These are phyloP conservation scores for Lasioglossum pauxillum DNA, from an alignment of 2,888 invertebrate species.

Conservation along the genomic window DNA sequence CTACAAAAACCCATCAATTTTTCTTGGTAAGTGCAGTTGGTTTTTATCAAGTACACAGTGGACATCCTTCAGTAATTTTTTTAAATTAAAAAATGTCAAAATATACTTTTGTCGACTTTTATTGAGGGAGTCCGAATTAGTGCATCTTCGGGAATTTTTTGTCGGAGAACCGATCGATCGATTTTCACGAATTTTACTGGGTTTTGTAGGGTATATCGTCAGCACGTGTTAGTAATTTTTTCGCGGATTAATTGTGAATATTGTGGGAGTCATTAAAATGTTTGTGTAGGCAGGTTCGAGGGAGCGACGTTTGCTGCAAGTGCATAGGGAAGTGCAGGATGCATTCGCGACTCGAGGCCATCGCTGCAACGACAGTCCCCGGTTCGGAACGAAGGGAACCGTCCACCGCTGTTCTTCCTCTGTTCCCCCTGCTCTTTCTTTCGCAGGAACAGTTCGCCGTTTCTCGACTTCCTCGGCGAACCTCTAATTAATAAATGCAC, in stretches of 20 bases:
- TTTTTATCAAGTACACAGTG: not conserved
- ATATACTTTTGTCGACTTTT: not conserved
- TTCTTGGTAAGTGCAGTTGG: fast-evolving
- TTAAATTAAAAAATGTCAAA: not conserved
- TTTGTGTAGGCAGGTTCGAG: not conserved
- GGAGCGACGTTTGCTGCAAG: not conserved
- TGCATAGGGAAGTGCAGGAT: not conserved
- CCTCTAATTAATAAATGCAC: constrained; percentile 81
- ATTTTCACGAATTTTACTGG: not conserved
- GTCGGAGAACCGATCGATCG: not conserved
- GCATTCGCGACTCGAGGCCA: constrained; percentile 13
- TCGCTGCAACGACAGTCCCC: constrained; percentile 42
- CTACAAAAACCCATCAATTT: no score
- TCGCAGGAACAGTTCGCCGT: not conserved
- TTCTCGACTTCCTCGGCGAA: constrained; percentile 60
- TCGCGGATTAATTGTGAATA: not conserved
- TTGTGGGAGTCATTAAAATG: not conserved
- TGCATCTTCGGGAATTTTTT: not conserved
- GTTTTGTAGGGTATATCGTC: not conserved
- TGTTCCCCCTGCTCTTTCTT: not conserved
- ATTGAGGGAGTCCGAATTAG: not conserved
- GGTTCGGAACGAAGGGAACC: constrained; percentile 16
- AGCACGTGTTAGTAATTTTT: not conserved
- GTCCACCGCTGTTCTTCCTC: not conserved
- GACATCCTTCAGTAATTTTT: not conserved